These are phyloP conservation scores for Turdus rufiventris DNA, from an alignment of 2,113 vertebrate genomes.

Conservation along the genomic window DNA sequence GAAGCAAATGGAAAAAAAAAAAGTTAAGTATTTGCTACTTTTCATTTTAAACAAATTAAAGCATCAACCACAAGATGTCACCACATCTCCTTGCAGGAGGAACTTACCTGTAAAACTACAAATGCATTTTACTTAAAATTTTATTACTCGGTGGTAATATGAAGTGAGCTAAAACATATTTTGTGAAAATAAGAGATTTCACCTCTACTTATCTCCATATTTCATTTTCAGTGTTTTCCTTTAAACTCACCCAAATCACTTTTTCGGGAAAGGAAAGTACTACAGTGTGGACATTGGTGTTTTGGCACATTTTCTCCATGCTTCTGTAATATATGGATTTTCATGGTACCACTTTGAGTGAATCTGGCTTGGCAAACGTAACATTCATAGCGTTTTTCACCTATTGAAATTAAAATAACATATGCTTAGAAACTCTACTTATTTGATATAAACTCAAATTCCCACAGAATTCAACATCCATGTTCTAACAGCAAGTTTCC, in stretches of 20 bases:
- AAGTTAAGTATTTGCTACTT: neutral
- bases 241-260: slow-evolving; percentile 70
- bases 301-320: slow-evolving; percentile 67
- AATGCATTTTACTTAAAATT: neutral
- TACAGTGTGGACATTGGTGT: slow-evolving; percentile 62
- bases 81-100: neutral
- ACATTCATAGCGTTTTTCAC: slow-evolving; percentile 72
- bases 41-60: neutral
- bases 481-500: neutral
- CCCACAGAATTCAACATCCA: neutral
- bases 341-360: slow-evolving; percentile 71
- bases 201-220: neutral
- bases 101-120: neutral
- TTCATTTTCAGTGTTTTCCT: neutral
- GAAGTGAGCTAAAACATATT: neutral
- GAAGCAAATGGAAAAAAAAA: neutral
- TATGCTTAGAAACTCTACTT: neutral
- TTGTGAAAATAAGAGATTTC: neutral
- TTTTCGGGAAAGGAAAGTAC: slow-evolving; percentile 47
- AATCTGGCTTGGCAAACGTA: slow-evolving; percentile 63
- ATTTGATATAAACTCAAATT: neutral
- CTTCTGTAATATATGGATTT: slow-evolving; percentile 65
- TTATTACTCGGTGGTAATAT: neutral
- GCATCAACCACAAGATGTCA: slow-evolving; percentile 62
- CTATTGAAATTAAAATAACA: neutral